Base-by-base conservation (phyloP, 53 echinoderm and acorn worm species). In the Antedon mediterranea region DNA sequence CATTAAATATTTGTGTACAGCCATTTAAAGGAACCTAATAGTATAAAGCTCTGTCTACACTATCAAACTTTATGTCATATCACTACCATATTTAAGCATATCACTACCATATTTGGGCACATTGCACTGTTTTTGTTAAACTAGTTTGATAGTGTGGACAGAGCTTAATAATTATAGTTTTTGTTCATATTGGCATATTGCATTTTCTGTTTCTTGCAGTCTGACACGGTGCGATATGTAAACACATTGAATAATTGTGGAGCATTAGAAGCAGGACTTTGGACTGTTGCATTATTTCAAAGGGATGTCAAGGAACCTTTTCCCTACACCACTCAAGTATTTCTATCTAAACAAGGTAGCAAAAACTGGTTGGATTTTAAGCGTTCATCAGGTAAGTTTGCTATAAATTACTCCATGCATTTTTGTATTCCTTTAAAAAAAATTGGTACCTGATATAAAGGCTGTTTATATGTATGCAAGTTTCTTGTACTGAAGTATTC, bases 201-300 rank as follows among this genome's bases (percentile, higher is more conserved):
- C 5, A 32, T 26, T 31, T n/a, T n/a, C 32, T 71, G 23, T 75
- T 15, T 32, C 33, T 71, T 74, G 20, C 80, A 93, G 93, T 91
- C 93, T 34, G 93, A 93, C 78, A 93, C 93, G 32, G 91, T 93
- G 73, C 86, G 93, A 33, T 93, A 86, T 83, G 87, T 93, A 76
- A 93, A 93, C 83, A 93, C 90, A 18, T 78, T 93, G 75, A 57
- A 57, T 33, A 89, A 90, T 85, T 95, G 97, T 84, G 97, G 92
- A 43, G 81, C 86, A 74, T 43, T 95, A 82, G 92, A 89, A 75
- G 82, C 87, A 30, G 97, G 97, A 13, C 89, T 92, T 29, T 95
- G 97, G 97, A 95, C 89, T 26, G 72, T 91, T 75, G 89, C 88
- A 33, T 86, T 95, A 74, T 92, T 95, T 73, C 87, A 95, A 86